Evolutionary conservation across 1,140 invertebrate genomes (phyloP).

Genomic region (Andrena cerasifolii): DNA sequence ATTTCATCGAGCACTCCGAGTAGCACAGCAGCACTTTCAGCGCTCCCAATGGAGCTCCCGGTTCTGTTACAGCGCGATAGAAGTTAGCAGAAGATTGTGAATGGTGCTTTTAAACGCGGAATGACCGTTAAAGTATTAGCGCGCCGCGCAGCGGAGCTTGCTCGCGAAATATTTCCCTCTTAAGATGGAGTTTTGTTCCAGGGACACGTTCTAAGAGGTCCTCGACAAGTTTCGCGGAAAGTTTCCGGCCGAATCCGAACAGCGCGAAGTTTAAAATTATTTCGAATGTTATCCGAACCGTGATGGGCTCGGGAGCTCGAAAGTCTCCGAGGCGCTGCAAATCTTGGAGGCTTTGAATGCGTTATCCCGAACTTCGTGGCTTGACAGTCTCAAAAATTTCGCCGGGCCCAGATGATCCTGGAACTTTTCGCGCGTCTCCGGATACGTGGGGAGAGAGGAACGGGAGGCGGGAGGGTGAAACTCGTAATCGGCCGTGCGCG

Average conservation of each 20-base stretch:
- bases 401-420: conserved; percentile 13
- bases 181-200: conserved; percentile 36
- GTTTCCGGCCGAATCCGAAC: conserved; percentile 27
- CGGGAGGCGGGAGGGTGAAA: background rate
- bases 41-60: too few species aligned
- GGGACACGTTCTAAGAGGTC: conserved; percentile 33
- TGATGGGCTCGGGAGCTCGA: conserved; percentile 38
- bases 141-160: background rate
- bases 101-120: too few species aligned
- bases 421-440: conserved; percentile 12
- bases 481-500: background rate
- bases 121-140: background rate
- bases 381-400: conserved; percentile 38
- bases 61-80: too few species aligned
- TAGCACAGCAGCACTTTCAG: too few species aligned
- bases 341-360: conserved; percentile 47
- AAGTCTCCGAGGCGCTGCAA: conserved; percentile 44
- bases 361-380: conserved; percentile 33
- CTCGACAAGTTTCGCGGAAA: conserved; percentile 30
- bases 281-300: conserved; percentile 51
- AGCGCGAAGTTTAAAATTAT: conserved; percentile 51
- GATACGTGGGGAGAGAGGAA: background rate
- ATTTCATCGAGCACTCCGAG: too few species aligned
- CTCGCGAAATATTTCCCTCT: conserved; percentile 7
- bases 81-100: too few species aligned